phyloP scores from a whole-genome alignment of 1,140 invertebrate genomes.

The Drosophila mojavensis region DNA sequence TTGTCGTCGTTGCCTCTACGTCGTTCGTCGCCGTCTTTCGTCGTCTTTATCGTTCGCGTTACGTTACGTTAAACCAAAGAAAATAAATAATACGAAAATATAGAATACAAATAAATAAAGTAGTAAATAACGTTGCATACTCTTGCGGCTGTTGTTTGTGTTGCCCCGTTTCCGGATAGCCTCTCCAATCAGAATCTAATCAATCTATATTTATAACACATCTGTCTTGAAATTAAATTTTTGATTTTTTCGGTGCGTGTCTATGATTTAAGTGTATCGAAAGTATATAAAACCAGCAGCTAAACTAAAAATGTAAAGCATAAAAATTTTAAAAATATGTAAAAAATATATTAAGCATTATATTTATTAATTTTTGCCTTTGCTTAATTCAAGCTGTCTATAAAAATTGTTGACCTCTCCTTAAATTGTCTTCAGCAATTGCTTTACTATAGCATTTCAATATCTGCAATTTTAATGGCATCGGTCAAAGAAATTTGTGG shows the following conservation, averaged over 20 bases:
- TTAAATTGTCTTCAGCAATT: not conserved
- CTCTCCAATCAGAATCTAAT: conserved; percentile 10
- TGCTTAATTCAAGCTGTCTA: not conserved
- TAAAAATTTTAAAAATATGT: not conserved
- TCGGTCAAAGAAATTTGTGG: conserved; percentile 40
- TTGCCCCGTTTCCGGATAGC: conserved; percentile 25
- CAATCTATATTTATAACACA: not conserved
- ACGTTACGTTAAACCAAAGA: conserved; percentile 32
- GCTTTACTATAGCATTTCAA: conserved; percentile 8
- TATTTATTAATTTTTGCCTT: not conserved
- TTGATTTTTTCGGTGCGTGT: conserved; percentile 58
- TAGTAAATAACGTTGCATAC: conserved; percentile 36
- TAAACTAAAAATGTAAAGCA: conserved; percentile 7
- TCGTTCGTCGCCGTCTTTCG: conserved; percentile 45
- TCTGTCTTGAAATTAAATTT: conserved; percentile 38
- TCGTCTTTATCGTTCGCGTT: conserved; percentile 57
- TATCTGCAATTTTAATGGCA: conserved; percentile 36
- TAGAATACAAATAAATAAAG: not conserved
- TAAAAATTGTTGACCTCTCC: conserved; percentile 1
- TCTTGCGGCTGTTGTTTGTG: conserved; percentile 54
- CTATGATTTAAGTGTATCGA: conserved; percentile 63
- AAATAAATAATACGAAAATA: too few relatives aligned
- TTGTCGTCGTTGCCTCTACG: conserved; percentile 55
- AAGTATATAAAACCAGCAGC: conserved; percentile 37
- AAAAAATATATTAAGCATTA: not conserved